Conservation (phyloP, 2,113 vertebrate genomes). For the Marmota flaviventris region DNA sequence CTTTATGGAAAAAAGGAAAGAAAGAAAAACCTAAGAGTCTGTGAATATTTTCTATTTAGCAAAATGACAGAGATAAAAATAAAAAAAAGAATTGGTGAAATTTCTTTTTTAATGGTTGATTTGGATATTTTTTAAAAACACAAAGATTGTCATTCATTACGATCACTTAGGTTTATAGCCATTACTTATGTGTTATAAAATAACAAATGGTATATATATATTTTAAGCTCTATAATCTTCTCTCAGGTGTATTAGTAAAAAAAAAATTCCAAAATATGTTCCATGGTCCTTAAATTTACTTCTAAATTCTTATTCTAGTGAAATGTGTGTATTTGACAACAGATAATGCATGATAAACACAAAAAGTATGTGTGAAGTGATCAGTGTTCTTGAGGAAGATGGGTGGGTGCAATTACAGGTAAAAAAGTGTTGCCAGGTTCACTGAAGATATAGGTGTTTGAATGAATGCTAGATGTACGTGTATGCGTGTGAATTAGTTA, state of each 20-base stretch:
- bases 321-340: background rate
- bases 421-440: background rate
- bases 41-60: background rate
- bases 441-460: background rate
- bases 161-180: background rate
- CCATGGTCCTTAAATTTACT: background rate
- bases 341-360: background rate
- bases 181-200: background rate
- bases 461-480: background rate
- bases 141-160: background rate
- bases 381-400: background rate
- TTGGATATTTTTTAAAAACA: background rate
- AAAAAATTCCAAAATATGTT: background rate
- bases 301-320: background rate
- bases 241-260: conserved; percentile 4
- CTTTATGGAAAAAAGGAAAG: background rate
- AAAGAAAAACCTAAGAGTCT: background rate
- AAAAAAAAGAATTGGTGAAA: background rate
- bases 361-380: background rate
- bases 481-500: background rate
- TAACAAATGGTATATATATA: background rate
- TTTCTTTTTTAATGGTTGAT: background rate
- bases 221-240: background rate
- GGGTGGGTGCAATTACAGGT: background rate
- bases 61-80: background rate